phyloP scores from a whole-genome alignment of 2,888 invertebrate species.

The Allolobophora icterica region DNA sequence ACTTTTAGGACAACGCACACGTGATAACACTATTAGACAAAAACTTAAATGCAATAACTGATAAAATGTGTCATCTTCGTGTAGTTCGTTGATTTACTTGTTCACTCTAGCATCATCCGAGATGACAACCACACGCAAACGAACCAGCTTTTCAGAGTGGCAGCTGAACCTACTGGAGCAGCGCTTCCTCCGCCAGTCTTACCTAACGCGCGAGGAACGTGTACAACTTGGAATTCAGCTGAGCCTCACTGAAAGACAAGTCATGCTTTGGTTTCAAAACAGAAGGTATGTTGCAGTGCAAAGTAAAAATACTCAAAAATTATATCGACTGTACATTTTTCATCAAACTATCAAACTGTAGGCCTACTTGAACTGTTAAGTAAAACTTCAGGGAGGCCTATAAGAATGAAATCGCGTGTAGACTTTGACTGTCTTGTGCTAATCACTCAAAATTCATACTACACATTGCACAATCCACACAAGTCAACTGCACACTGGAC shows the following conservation, averaged over 20 bases:
- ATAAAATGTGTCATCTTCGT: too few relatives aligned
- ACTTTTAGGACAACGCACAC: background rate
- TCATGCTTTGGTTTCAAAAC: constrained; percentile 53
- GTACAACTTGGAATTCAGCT: constrained; percentile 44
- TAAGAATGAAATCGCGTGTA: too few relatives aligned
- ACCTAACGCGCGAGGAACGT: constrained; percentile 49
- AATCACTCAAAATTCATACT: too few relatives aligned
- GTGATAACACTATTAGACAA: background rate
- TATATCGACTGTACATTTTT: too few relatives aligned
- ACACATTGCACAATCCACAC: too few relatives aligned
- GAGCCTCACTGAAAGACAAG: constrained; percentile 47
- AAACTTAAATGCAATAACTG: background rate
- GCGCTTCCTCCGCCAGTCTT: constrained; percentile 47
- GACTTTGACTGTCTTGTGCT: too few relatives aligned
- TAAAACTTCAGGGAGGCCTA: too few relatives aligned
- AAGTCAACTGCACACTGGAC: too few relatives aligned
- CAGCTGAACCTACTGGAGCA: constrained; percentile 46
- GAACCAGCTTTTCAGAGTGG: constrained; percentile 44
- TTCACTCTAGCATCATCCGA: constrained; percentile 1
- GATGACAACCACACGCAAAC: constrained; percentile 30
- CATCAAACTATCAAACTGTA: too few relatives aligned
- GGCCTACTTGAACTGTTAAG: too few relatives aligned
- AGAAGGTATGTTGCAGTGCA: constrained; percentile 49
- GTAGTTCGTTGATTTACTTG: background rate
- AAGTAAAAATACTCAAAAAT: too few relatives aligned